Conservation (phyloP, 2,888 invertebrate genomes). For the Zonitis immaculata region DNA sequence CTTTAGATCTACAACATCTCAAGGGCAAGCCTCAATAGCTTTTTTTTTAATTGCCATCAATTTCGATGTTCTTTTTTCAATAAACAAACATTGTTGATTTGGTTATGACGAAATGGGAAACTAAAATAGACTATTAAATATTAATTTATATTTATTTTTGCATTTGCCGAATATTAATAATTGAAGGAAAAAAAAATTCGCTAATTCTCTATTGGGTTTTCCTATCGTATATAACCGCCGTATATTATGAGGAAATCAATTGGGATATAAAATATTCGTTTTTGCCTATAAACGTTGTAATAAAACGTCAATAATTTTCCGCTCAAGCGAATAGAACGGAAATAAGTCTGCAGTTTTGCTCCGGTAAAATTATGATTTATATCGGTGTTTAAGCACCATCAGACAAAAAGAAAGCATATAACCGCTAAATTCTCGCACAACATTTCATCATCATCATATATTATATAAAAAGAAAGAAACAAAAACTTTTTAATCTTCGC, state of each 20-base stretch:
- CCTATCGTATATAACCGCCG: neutral
- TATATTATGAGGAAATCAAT: constrained; percentile 11
- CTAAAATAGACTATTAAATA: too few relatives aligned
- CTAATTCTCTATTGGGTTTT: neutral
- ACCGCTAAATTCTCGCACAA: neutral
- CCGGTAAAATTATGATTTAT: constrained; percentile 26
- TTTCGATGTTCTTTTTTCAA: too few relatives aligned
- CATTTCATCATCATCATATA: neutral
- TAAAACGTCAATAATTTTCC: constrained; percentile 30
- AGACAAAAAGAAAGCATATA: constrained; percentile 3
- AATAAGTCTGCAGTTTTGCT: constrained; percentile 25
- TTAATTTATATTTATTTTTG: too few relatives aligned
- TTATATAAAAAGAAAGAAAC: neutral
- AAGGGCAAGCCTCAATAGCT: too few relatives aligned
- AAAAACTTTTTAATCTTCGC: too few relatives aligned
- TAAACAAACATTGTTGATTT: too few relatives aligned
- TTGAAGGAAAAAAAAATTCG: too few relatives aligned
- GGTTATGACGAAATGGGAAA: too few relatives aligned
- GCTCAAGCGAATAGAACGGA: constrained; percentile 26
- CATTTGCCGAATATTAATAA: too few relatives aligned
- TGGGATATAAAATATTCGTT: constrained; percentile 21
- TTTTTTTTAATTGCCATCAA: constrained; percentile 9
- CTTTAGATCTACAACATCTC: neutral
- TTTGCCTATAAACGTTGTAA: constrained; percentile 25
- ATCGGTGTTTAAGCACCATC: constrained; percentile 10